These are phyloP conservation scores for Camelus bactrianus DNA, from an alignment of 2,113 vertebrate species.

Conservation along the genomic window DNA sequence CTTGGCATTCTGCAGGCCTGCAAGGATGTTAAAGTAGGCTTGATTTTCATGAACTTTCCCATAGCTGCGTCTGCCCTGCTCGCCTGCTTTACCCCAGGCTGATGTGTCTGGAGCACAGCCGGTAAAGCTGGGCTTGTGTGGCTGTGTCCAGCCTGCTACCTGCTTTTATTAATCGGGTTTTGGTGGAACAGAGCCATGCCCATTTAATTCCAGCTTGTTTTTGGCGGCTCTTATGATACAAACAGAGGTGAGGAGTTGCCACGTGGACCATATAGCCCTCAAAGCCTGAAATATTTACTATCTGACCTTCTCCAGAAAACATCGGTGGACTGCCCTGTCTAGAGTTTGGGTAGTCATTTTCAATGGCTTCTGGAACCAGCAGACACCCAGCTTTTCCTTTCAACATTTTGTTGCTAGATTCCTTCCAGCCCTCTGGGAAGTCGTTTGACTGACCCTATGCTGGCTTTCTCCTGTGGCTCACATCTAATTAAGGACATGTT, in stretches of 20 bases:
- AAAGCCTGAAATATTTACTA: neutral
- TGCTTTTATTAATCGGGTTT: neutral
- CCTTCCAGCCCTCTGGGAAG: neutral
- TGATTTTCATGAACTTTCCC: neutral
- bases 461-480: neutral
- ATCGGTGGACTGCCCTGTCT: neutral
- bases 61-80: neutral
- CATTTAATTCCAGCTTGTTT: neutral
- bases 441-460: no score
- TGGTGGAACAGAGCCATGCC: neutral
- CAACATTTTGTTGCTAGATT: neutral
- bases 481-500: neutral
- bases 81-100: neutral
- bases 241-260: neutral
- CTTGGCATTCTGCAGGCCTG: neutral
- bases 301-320: neutral
- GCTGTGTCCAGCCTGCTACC: neutral
- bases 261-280: neutral
- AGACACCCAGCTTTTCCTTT: neutral
- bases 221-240: neutral
- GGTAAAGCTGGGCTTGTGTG: neutral
- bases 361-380: neutral
- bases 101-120: neutral
- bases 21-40: neutral
- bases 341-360: neutral